Evolutionary conservation across 2,113 vertebrate genomes (phyloP), one percentile per base, ranked within the genome.

Genomic region (Labeo rohita): DNA sequence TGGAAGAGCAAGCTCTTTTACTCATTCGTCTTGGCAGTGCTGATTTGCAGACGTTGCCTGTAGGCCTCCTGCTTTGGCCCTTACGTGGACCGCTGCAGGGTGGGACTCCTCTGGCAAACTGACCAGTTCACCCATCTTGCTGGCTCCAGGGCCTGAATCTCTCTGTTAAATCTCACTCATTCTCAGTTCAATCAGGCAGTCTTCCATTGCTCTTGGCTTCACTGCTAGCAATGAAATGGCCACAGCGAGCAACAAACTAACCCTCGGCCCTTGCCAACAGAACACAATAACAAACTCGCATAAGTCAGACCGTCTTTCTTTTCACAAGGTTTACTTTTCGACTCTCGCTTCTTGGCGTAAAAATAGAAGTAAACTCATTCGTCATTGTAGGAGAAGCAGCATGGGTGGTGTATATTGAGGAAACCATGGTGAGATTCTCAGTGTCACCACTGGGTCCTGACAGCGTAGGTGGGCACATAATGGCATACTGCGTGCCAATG

Each of bases 31-130:
- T 93, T 94, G 92, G 91, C 92, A 89, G 91, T 66, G 73, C 21
- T 34, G 68, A 75, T 87, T 86, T 85, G 80, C 87, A 91, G 89
- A 90, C 90, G 52, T 88, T 82, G 90, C 93, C 92, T 92, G 87
- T 18, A 84, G 92, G 92, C 92, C 89, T 91, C 88, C 87, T n/a
- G 77, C 90, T 90, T 92, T 92, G 91, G 92, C 93, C 91, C 84
- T 79, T 70, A 11, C 77, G 88, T 81, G 43, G 70, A 86, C 75
- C 12, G 63, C 84, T 63, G 80, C n/a, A 82, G 80, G 89, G 90
- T 92, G 90, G 89, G 88, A 88, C 89, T 92, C 66, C 59, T 85
- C 90, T 93, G 92, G 92, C 91, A 93, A 89, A 90, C 89, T 84
- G 84, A 75, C 92, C 90, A 89, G 83, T 88, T 92, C 85, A 92